Evolutionary conservation across 1,140 invertebrate genomes (phyloP), one percentile per base, ranked within the genome.

Genomic region (Reticulitermes speratus): DNA sequence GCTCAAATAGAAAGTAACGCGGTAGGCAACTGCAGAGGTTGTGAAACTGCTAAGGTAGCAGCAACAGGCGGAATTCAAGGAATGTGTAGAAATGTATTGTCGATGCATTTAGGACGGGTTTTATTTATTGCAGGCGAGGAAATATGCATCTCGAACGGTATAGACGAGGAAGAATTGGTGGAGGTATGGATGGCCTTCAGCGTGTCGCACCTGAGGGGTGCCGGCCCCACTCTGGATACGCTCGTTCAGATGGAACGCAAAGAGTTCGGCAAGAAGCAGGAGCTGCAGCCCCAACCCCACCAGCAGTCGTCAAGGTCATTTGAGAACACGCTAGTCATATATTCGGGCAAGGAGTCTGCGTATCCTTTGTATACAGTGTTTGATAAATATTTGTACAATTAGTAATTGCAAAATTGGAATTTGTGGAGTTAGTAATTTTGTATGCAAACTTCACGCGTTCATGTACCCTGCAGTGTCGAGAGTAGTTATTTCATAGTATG

Each of bases 161-260:
- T 95, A n/a, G 93, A 94, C 86, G 92, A 94, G 84, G 93, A 94
- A 89, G 89, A 89, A 83, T 93, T 95, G 88, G 93, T 93, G 86
- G 94, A 95, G 88, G 92, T 93, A 91, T 95, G 94, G 94, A 93
- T 94, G 91, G 94, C 94, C 23, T 95, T 93, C 88, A 93, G 93
- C 88, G 90, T 94, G 86, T 94, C 94, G 23, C 89, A 94, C 89
- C 90, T 94, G 86, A 91, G 93, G 86, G 93, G 93, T 30, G 92
- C 92, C 0, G 90, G 93, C 45, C 94, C 94, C 32, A 93, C 92
- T 83, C 85, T 92, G 32, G 92, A 93, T 44, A 91, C 92, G 88
- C 90, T 95, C 52, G 90, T 92, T 85, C 90, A 92, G 88, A 92
- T 95, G 88, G 94, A 93, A 88, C 92, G 94, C 87, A 94, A 93